Percentiles rank a stretch among this genome's conserved stretches.
Evolutionary conservation across 2,797 vertebrate genomes (phyloP).

Genomic region (Phrynocephalus guinanensis): DNA sequence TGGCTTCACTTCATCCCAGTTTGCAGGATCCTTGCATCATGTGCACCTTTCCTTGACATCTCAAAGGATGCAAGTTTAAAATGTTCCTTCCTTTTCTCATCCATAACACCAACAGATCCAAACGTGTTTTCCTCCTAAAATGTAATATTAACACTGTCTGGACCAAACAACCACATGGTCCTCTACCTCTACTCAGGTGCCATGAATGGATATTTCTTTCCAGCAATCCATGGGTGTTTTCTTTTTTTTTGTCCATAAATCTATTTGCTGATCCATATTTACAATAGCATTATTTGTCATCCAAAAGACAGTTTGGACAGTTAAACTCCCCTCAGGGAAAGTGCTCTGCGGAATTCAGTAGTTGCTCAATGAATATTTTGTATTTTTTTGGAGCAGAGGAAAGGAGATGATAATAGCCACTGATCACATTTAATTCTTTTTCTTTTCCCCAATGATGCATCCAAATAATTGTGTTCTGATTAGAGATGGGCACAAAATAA

Average conservation of each 20-base stretch:
- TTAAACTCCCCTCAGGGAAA: slow-evolving; percentile 68
- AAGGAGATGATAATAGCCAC: slow-evolving; percentile 65
- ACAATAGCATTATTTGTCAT: slow-evolving; percentile 64
- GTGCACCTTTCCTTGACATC: background rate
- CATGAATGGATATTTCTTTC: slow-evolving; percentile 41
- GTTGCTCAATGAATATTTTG: slow-evolving; percentile 72
- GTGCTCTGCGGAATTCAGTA: slow-evolving; percentile 64
- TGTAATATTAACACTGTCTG: slow-evolving; percentile 21
- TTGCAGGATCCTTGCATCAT: background rate
- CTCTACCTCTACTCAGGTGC: slow-evolving; percentile 29
- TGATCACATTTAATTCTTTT: slow-evolving; percentile 66
- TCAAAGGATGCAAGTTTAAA: slow-evolving; percentile 12
- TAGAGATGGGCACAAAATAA: too few species aligned
- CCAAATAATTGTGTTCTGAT: slow-evolving; percentile 60
- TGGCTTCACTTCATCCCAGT: background rate
- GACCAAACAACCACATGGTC: slow-evolving; percentile 37
- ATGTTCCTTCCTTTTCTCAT: slow-evolving; percentile 5
- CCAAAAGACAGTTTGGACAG: slow-evolving; percentile 73
- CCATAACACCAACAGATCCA: accelerated
- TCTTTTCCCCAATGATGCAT: slow-evolving; percentile 64
- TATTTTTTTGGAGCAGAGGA: slow-evolving; percentile 49
- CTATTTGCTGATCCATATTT: slow-evolving; percentile 69
- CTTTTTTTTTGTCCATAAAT: slow-evolving; percentile 50
- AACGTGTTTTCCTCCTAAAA: background rate
- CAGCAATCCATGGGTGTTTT: slow-evolving; percentile 21